Evolutionary conservation across 2,797 vertebrate species (phyloP).

Genomic region (Melopsittacus undulatus): DNA sequence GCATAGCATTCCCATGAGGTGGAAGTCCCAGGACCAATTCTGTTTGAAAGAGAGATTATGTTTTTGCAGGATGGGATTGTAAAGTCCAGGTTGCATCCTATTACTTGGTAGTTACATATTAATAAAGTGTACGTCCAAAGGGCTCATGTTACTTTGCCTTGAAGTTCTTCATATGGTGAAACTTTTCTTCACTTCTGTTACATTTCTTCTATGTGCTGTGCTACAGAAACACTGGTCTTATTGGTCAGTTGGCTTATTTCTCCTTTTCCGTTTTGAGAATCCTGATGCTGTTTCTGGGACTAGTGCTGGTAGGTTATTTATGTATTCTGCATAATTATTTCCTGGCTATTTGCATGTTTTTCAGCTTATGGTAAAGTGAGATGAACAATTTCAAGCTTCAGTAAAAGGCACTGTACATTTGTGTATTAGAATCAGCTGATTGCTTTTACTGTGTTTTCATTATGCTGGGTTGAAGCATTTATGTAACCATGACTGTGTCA

Average conservation of each 20-base stretch:
- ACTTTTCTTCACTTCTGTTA: not conserved
- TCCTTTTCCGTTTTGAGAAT: not conserved
- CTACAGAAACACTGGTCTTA: not conserved
- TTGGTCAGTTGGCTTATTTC: not conserved
- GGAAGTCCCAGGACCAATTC: not conserved
- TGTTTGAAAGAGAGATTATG: not conserved
- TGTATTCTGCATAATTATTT: not conserved
- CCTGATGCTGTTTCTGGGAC: not conserved
- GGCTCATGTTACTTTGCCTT: not conserved
- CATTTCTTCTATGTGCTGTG: not conserved
- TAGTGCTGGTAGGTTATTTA: not conserved
- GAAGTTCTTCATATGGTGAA: not conserved
- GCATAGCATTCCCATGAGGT: not conserved
- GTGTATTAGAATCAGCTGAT: not conserved
- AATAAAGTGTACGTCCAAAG: slow-evolving; percentile 55
- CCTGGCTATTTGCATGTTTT: not conserved
- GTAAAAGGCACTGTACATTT: not conserved
- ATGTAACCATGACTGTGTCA: not conserved
- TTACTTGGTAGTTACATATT: slow-evolving; percentile 50
- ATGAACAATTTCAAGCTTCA: not conserved
- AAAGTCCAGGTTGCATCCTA: not conserved
- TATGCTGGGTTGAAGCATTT: not conserved
- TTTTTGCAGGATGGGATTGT: not conserved
- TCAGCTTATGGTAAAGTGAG: not conserved
- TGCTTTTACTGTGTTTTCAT: not conserved